A percentile compares a stretch with the other conserved stretches of the same genome.
Conservation (phyloP, 2,888 invertebrate genomes). For the Athalia rosae region DNA sequence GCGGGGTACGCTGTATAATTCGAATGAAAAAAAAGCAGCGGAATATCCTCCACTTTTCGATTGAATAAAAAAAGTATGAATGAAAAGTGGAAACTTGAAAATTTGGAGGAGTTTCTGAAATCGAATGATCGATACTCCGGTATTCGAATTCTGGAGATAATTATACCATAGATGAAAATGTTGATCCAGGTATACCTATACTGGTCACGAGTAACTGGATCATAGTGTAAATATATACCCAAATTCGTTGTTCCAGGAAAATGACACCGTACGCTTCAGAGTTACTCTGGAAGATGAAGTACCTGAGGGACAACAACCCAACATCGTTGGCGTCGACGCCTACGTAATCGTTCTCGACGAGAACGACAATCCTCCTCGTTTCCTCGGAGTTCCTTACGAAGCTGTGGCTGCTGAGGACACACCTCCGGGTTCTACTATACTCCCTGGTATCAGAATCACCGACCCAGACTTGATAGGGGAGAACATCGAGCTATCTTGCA, state of each 20-base stretch:
- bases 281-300: conserved; percentile 89
- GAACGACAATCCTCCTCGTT: conserved; percentile 88
- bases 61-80: too few species aligned
- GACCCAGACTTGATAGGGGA: conserved; percentile 90
- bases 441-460: conserved; percentile 83
- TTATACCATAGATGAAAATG: too few species aligned
- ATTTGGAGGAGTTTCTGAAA: conserved; percentile 18
- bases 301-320: conserved; percentile 76
- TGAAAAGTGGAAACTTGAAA: conserved; percentile 9
- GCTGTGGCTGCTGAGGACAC: conserved; percentile 87
- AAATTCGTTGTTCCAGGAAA: conserved; percentile 76
- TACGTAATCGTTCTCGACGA: conserved; percentile 91
- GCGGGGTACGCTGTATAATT: too few species aligned
- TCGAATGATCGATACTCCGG: conserved; percentile 1
- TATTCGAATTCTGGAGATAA: neutral
- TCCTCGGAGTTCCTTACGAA: conserved; percentile 85
- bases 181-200: too few species aligned
- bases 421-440: conserved; percentile 81
- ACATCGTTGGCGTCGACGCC: conserved; percentile 85
- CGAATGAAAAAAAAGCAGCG: too few species aligned
- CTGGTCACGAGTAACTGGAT: too few species aligned
- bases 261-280: conserved; percentile 85
- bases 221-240: neutral
- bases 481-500: conserved; percentile 84
- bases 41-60: too few species aligned